Percentiles rank a stretch among this genome's conserved stretches.
Evolutionary conservation across 2,797 vertebrate genomes (phyloP).

Genomic region (Coracias cyanogaster): DNA sequence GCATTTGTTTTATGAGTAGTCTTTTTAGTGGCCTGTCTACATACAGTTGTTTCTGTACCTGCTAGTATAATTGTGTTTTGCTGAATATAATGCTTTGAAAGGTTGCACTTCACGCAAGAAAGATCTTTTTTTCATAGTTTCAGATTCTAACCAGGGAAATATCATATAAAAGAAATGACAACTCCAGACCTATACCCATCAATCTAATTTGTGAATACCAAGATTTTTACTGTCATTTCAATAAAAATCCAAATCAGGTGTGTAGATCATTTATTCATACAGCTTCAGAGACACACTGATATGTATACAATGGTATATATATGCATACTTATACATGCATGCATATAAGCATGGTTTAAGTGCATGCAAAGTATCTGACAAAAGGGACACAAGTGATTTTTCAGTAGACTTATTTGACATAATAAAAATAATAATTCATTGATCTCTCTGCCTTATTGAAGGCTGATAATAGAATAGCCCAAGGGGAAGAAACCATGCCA

Average conservation of each 20-base stretch:
- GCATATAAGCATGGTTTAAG: not conserved
- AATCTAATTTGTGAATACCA: not conserved
- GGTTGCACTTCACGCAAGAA: not conserved
- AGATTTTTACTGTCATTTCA: not conserved
- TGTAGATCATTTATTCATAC: not conserved
- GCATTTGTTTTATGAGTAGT: not conserved
- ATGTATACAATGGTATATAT: no score
- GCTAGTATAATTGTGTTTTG: not conserved
- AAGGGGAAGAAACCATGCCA: conserved; percentile 66
- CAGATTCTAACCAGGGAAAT: not conserved
- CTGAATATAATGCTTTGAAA: not conserved
- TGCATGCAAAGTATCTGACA: not conserved
- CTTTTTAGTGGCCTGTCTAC: not conserved
- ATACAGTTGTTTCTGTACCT: not conserved
- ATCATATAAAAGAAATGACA: not conserved
- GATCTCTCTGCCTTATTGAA: conserved; percentile 71
- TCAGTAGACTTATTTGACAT: conserved; percentile 65
- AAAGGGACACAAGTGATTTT: conserved; percentile 49
- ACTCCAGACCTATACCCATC: not conserved
- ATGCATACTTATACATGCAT: not conserved
- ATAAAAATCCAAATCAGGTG: not conserved
- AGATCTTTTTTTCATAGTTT: not conserved
- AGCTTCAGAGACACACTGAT: not conserved
- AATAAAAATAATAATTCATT: conserved; percentile 51
- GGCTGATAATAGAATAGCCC: conserved; percentile 65